Evolutionary conservation across 2,113 vertebrate genomes (phyloP).

Genomic region (Atractosteus spatula): DNA sequence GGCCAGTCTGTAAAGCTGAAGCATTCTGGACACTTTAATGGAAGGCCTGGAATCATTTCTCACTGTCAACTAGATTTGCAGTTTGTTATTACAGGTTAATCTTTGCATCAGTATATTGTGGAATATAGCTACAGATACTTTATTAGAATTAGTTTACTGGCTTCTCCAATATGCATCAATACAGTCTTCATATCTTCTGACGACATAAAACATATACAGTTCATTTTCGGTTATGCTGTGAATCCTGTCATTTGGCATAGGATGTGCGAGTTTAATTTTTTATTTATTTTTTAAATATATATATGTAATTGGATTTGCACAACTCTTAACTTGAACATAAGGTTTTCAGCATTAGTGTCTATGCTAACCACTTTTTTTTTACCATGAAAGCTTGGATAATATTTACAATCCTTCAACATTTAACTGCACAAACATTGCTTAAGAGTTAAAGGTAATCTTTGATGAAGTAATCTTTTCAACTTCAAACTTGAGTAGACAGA

Average conservation of each 20-base stretch:
- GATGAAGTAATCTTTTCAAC: slow-evolving; percentile 11
- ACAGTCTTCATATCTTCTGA: background rate
- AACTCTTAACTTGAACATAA: slow-evolving; percentile 28
- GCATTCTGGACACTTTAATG: slow-evolving; percentile 3
- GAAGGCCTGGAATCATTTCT: background rate
- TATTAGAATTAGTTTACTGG: slow-evolving; percentile 10
- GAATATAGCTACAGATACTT: slow-evolving; percentile 11
- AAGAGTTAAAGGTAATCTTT: slow-evolving; percentile 5
- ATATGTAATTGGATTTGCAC: slow-evolving; percentile 29
- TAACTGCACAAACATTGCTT: slow-evolving; percentile 23
- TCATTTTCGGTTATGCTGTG: slow-evolving; percentile 1
- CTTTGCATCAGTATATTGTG: slow-evolving; percentile 8
- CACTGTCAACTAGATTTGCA: slow-evolving; percentile 1
- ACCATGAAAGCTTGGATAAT: slow-evolving; percentile 20
- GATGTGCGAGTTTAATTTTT: slow-evolving; percentile 8
- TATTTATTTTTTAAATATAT: slow-evolving; percentile 5
- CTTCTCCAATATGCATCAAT: background rate
- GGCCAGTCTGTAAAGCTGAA: slow-evolving; percentile 1
- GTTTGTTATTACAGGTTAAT: slow-evolving; percentile 1
- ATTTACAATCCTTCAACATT: slow-evolving; percentile 17
- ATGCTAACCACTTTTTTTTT: slow-evolving; percentile 28
- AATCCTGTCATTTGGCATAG: background rate
- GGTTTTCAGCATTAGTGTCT: slow-evolving; percentile 22
- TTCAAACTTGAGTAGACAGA: slow-evolving; percentile 13
- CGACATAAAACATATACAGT: background rate